Conservation (phyloP, 2,797 vertebrate species). For the Chiloscyllium punctatum region DNA sequence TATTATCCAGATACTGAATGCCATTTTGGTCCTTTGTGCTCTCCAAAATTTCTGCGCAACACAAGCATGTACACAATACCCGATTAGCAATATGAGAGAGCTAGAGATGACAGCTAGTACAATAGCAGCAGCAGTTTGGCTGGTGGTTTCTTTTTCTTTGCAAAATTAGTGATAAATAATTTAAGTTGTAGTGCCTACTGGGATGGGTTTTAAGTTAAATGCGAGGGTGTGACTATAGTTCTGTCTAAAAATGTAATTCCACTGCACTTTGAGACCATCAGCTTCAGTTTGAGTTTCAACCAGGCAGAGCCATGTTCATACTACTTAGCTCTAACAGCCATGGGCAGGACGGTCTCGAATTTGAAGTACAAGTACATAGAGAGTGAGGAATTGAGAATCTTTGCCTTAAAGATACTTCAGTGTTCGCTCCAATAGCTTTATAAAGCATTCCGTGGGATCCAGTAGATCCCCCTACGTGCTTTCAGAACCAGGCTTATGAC, state of each 20-base stretch:
- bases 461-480: neutral
- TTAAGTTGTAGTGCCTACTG: neutral
- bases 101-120: conserved; percentile 16
- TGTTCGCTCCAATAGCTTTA: neutral
- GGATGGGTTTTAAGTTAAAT: neutral
- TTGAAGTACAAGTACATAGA: neutral
- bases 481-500: neutral
- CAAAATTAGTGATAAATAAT: conserved; percentile 34
- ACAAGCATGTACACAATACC: neutral
- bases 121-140: conserved; percentile 11
- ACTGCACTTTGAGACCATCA: neutral
- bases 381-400: neutral
- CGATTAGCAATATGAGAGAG: neutral
- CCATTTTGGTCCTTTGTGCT: neutral
- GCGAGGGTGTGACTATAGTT: neutral
- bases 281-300: neutral
- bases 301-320: neutral
- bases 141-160: neutral
- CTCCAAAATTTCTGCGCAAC: neutral
- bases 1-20: neutral
- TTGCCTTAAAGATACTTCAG: neutral
- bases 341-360: neutral
- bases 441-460: neutral
- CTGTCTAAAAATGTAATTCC: neutral
- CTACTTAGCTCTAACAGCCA: neutral